Evolutionary conservation across 2,888 invertebrate genomes (phyloP).

Genomic region (Crocallis elinguaria): DNA sequence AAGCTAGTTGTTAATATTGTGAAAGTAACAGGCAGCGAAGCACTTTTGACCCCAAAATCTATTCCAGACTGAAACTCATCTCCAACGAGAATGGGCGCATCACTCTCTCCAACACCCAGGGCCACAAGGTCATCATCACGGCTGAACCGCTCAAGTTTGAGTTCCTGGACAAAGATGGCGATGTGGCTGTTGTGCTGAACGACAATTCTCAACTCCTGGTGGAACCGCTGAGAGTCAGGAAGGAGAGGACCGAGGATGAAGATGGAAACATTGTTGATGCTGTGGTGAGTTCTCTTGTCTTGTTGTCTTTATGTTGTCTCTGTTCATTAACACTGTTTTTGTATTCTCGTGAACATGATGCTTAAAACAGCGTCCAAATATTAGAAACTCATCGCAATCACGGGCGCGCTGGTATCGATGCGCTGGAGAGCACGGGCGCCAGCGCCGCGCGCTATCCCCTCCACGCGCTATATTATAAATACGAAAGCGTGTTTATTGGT

Average conservation of each 20-base stretch:
- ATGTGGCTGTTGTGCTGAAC: slow-evolving; percentile 92
- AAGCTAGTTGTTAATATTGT: too few relatives aligned
- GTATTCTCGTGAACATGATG: too few relatives aligned
- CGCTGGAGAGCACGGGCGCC: too few relatives aligned
- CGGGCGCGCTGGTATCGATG: too few relatives aligned
- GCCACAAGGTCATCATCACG: slow-evolving; percentile 84
- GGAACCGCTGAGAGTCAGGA: slow-evolving; percentile 92
- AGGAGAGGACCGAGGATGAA: slow-evolving; percentile 75
- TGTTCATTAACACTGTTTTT: too few relatives aligned
- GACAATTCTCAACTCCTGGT: slow-evolving; percentile 95
- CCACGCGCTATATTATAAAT: too few relatives aligned
- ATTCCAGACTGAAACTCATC: slow-evolving; percentile 63
- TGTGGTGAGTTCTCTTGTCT: slow-evolving; percentile 61
- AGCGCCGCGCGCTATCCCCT: too few relatives aligned
- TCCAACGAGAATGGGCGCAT: slow-evolving; percentile 65
- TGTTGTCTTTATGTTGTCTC: too few relatives aligned
- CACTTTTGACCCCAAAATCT: not conserved
- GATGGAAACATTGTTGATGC: slow-evolving; percentile 55
- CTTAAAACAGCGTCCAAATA: too few relatives aligned
- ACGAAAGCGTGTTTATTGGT: too few relatives aligned
- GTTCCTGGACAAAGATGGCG: slow-evolving; percentile 88
- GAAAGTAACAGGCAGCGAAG: not conserved
- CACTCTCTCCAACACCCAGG: slow-evolving; percentile 64
- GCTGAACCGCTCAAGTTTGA: slow-evolving; percentile 94
- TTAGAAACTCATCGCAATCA: too few relatives aligned